A percentile compares a stretch with the other conserved stretches of the same genome.
phyloP scores from a whole-genome alignment of 2,888 invertebrate genomes.

The Linnaemya vulpina region DNA sequence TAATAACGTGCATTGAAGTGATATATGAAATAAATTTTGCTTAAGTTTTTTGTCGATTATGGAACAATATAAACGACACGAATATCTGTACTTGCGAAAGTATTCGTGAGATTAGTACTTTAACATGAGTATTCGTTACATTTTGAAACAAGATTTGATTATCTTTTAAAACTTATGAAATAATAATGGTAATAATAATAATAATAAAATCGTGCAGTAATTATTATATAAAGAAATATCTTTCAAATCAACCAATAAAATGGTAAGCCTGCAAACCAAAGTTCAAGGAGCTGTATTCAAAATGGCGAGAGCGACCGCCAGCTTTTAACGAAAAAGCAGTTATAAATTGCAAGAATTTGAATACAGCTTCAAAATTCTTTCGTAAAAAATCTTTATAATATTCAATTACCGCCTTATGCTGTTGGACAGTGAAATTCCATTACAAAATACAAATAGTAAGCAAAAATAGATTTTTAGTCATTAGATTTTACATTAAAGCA shows the following conservation, averaged over 20 bases:
- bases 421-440: slow-evolving; percentile 72
- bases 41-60: too few species aligned
- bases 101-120: too few species aligned
- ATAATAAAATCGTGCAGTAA: slow-evolving; percentile 1
- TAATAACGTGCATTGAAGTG: too few species aligned
- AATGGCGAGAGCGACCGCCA: neutral
- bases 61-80: too few species aligned
- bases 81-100: too few species aligned
- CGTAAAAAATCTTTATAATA: slow-evolving; percentile 33
- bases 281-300: neutral
- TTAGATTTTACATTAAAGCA: slow-evolving; percentile 1
- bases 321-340: neutral
- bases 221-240: neutral
- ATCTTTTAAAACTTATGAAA: too few species aligned
- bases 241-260: neutral
- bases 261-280: neutral
- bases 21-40: too few species aligned
- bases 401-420: slow-evolving; percentile 84
- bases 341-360: neutral
- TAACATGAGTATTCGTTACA: too few species aligned
- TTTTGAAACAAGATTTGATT: too few species aligned
- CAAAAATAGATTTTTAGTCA: slow-evolving; percentile 52
- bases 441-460: slow-evolving; percentile 50
- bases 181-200: neutral
- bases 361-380: slow-evolving; percentile 46